phyloP scores from a whole-genome alignment of 37 sponge, comb jelly and placozoan species.

The Theonella swinhoei region DNA sequence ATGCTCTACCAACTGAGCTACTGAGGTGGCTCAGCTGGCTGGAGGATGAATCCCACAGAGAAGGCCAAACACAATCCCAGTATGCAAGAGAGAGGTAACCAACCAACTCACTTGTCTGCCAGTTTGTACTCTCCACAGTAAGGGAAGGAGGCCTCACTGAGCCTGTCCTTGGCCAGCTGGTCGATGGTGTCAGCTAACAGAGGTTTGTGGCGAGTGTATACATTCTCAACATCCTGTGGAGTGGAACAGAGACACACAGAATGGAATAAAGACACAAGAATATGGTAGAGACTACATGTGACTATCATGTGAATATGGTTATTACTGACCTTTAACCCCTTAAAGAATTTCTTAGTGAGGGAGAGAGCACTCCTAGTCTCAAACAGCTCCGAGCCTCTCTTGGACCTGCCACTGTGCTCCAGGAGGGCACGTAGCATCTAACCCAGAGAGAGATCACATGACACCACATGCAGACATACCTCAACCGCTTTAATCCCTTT shows the following conservation, averaged over 20 bases:
- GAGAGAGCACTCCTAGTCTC: constrained; percentile 60
- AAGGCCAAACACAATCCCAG: too few relatives aligned
- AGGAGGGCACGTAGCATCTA: constrained; percentile 73
- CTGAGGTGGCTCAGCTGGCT: too few relatives aligned
- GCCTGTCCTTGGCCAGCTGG: constrained; percentile 61
- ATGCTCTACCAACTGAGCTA: too few relatives aligned
- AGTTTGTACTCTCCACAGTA: constrained; percentile 37
- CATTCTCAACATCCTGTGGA: constrained; percentile 90
- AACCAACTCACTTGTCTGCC: constrained; percentile 38
- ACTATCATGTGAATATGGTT: background rate
- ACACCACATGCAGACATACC: background rate
- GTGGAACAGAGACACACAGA: background rate
- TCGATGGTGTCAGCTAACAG: constrained; percentile 62
- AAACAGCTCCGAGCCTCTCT: constrained; percentile 81
- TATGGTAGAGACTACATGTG: background rate
- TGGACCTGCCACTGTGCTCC: constrained; percentile 65
- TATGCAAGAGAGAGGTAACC: background rate
- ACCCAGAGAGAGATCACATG: background rate
- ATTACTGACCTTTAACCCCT: constrained; percentile 71
- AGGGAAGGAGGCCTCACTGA: constrained; percentile 72
- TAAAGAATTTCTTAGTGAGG: constrained; percentile 76
- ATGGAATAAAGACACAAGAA: background rate
- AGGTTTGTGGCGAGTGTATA: constrained; percentile 96
- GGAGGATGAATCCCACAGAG: too few relatives aligned
- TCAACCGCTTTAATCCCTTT: too few relatives aligned